Base-by-base conservation (phyloP, 2,888 invertebrate species). In the Uloborus plumipes region DNA sequence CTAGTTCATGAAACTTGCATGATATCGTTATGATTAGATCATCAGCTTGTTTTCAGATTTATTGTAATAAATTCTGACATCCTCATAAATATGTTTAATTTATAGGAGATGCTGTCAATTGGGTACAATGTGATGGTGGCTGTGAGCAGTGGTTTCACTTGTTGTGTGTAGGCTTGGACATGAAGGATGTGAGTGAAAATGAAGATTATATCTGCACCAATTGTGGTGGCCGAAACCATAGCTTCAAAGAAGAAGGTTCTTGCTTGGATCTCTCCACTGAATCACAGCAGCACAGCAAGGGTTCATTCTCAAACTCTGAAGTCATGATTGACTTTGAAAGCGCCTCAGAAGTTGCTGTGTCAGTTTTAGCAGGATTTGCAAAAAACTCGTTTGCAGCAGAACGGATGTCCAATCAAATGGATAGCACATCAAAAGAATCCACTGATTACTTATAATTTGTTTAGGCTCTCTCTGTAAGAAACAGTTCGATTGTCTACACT, bases 121-220 rank as follows among this genome's bases (percentile, higher is more conserved):
- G 98, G 98, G 96, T 99, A 83, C 97, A 97, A 88, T 99, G 99
- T 90, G 99, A 99, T 89, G 94, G 94, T 16, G 95, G 94, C 59
- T 99, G 99, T 91, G 95, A 97, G 88, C 93, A 94, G 87, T 99
- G 99, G 99, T 98, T 97, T 91, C 99, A 99, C 90, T 94, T 97
- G 93, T 93, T 94, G 86, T 99, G 98, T 90, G 95, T 98, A 22
- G 98, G 97, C 0, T 91, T 98, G 16, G 93, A 93, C 80, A 93
- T 93, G 64, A 93, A 92, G 85, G 94, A 96, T 86, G 93, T 97
- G 16, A 93, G 94, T 6, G 94, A 95, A 72, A 94, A 95, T 87
- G 95, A 95, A 88, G 95, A 95, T 89, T 97, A 95, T 89, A 93
- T 94, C 83, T 97, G 97, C 85, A 78, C 65, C 16, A 84, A 70